Evolutionary conservation across 2,888 invertebrate species (phyloP), one percentile per base, ranked within the genome.

Genomic region (Acrocera orbiculus): DNA sequence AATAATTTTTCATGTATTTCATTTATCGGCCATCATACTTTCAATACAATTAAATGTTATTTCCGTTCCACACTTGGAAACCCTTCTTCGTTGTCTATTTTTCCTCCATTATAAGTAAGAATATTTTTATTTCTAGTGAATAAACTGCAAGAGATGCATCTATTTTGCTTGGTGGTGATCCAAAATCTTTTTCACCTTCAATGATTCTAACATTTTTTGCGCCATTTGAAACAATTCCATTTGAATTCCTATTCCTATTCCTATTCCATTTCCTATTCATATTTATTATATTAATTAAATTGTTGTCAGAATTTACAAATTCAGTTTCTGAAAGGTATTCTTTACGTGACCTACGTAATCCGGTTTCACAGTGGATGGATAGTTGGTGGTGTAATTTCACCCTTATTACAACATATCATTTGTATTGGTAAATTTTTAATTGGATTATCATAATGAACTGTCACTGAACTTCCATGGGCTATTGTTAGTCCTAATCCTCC

Each of bases 21-120:
- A 75, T 58, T 82, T 81, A 0, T 79, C 80, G 63, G 80, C 77
- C 27, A 78, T n/a, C n/a, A n/a, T 75, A 41, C 76, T 77, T 2
- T 77, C 76, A 43, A 82, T 80, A 52, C 86, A 86, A 46, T 78
- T 73, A 56, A 83, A 86, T 5, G 76, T 77, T 32, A 85, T 78
- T 58, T 83, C 80, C 0, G 81, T 79, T 1, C 81, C 80, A 47
- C n/a, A n/a, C 82, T 80, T 4, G 82, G 77, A 51, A 80, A 83
- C 5, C 69, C 70, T 34, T 72, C 71, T 42, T 74, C 67, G n/a
- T 70, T 60, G 30, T 73, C 70, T 1, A 77, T 56, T 16, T 73
- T 73, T 19, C 73, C 66, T 0, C 77, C 77, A 47, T 81, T 78
- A 20, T 20, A 22, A 6, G 27, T 2, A 27, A 15, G 13, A 3